Base-by-base conservation (phyloP, 2,888 invertebrate genomes). In the Gastrophysa polygoni region DNA sequence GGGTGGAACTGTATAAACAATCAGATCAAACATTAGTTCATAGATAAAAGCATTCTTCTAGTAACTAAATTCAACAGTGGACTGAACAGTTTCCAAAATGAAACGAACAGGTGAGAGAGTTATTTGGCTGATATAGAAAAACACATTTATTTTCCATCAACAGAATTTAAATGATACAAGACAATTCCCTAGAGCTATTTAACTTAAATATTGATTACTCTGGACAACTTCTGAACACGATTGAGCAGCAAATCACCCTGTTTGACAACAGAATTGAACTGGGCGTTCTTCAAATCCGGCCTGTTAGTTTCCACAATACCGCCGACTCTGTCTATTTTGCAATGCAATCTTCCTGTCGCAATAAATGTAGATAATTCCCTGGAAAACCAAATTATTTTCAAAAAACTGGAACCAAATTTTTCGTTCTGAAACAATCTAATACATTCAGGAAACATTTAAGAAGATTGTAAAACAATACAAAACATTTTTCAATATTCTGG, bases 231-330 rank as follows among this genome's bases (percentile, higher is more conserved):
- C 84, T 99, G 99, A 73, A 99, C 95, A 77, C 99, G 89, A 82
- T 98, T 99, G 65, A 99, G 88, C 8, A 99, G 86, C 64, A 98
- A 86, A 83, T 99, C 99, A 6, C 99, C 99, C 81, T 99, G 98
- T 78, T 98, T 98, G 68, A 98, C 96, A 74, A 96, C 96, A 1
- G 96, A 93, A 84, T 99, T 98, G 84, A 99, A 99, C 68, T 91
- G 86, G 59, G 88, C 87, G 78, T 95, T 95, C 82, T 95, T 95
- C 78, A 89, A 90, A 81, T 96, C 95, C 0, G 94, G 94, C 51
- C 94, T 85, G 81, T 92, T 95, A 11, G 99, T 99, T 82, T 98
- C 98, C 6, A 99, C 98, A 77, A 98, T 92, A 16, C 93, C 93
- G 2, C 92, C 92, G 20, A 98, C 98, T 71, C 98, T 93, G 84